Conservation (phyloP, 1,140 invertebrate genomes). For the Pachypsylla venusta region DNA sequence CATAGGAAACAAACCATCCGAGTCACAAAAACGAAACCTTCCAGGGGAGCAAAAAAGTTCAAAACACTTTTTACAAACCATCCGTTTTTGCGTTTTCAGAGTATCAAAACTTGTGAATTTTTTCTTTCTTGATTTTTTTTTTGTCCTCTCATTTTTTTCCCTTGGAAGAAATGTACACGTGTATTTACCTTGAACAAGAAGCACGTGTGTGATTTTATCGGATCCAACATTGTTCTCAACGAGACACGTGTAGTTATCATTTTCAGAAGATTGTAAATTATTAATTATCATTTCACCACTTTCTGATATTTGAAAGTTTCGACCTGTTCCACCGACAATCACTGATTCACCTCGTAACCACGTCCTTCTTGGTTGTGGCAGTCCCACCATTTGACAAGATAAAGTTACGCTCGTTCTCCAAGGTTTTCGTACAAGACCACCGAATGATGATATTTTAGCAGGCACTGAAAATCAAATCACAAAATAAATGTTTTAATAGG, state of each 20-base stretch:
- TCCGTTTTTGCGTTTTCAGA: too few species aligned
- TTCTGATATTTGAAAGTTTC: slow-evolving; percentile 43
- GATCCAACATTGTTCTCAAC: slow-evolving; percentile 31
- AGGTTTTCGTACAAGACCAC: slow-evolving; percentile 43
- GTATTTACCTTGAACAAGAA: slow-evolving; percentile 37
- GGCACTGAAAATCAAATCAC: slow-evolving; percentile 39
- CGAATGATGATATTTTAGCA: slow-evolving; percentile 52
- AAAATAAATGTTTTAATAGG: too few species aligned
- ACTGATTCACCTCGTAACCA: slow-evolving; percentile 41
- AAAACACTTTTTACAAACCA: too few species aligned
- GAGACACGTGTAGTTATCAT: slow-evolving; percentile 31
- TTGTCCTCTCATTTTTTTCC: too few species aligned
- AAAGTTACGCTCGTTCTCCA: slow-evolving; percentile 46
- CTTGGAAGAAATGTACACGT: background rate
- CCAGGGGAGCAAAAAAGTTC: too few species aligned
- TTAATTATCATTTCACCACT: slow-evolving; percentile 47
- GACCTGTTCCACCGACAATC: slow-evolving; percentile 21
- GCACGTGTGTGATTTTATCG: slow-evolving; percentile 34
- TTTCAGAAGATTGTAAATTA: slow-evolving; percentile 36
- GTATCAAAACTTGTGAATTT: too few species aligned
- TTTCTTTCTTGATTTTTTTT: too few species aligned
- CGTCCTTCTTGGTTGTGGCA: slow-evolving; percentile 38
- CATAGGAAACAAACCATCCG: too few species aligned
- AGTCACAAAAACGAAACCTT: too few species aligned
- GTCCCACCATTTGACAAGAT: slow-evolving; percentile 47